A percentile compares a stretch with the other conserved stretches of the same genome.
These are phyloP conservation scores for Psettodes erumei DNA, from an alignment of 2,113 vertebrate species.

Conservation along the genomic window DNA sequence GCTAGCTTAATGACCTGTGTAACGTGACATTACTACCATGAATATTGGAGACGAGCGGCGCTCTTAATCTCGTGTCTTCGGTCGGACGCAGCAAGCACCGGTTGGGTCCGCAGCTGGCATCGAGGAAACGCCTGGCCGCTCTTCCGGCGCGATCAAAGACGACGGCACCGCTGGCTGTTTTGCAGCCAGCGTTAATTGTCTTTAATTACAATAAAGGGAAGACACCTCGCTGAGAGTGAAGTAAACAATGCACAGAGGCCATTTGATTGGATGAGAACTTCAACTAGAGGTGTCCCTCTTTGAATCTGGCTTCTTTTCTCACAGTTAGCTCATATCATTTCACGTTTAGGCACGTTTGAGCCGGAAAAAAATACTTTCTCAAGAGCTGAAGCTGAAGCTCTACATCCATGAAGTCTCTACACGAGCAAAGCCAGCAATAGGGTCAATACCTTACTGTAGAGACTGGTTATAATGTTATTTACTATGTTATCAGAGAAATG, in stretches of 20 bases:
- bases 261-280: not conserved
- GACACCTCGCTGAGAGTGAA: not conserved
- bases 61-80: conserved; percentile 59
- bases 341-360: not conserved
- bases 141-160: not conserved
- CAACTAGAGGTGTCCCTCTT: not conserved
- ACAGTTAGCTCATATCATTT: not conserved
- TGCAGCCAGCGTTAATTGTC: not conserved
- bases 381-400: no score
- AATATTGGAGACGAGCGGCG: conserved; percentile 28
- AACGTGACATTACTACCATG: conserved; percentile 60
- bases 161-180: not conserved
- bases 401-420: not conserved
- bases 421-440: not conserved
- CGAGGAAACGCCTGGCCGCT: not conserved
- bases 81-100: not conserved
- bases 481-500: not conserved
- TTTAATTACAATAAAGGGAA: conserved; percentile 14
- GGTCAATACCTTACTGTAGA: not conserved
- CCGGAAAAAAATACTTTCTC: not conserved
- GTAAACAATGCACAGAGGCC: not conserved
- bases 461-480: not conserved
- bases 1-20: conserved; percentile 71
- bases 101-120: not conserved
- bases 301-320: not conserved